Conservation (phyloP, 92 coral and sea anemone species). For the Plumapathes pennacea region DNA sequence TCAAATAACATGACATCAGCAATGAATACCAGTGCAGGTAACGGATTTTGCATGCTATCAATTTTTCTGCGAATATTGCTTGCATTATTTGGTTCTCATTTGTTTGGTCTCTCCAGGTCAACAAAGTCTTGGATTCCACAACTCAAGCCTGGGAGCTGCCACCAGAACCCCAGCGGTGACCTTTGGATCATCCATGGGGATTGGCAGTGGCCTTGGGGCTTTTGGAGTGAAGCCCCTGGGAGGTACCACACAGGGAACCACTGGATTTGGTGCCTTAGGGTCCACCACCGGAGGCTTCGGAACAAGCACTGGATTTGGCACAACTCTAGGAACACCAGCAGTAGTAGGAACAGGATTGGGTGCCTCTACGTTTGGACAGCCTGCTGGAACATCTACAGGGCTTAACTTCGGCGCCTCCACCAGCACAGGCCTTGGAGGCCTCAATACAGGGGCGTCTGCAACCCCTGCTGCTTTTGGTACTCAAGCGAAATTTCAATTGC, state of each 20-base stretch:
- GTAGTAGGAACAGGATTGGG: slow-evolving; percentile 74
- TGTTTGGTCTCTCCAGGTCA: too few relatives aligned
- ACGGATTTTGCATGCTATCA: too few relatives aligned
- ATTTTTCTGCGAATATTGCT: too few relatives aligned
- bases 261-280: slow-evolving; percentile 39
- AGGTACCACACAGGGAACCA: slow-evolving; percentile 2
- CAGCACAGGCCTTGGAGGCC: slow-evolving; percentile 36
- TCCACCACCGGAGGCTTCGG: slow-evolving; percentile 60
- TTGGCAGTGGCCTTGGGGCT: slow-evolving; percentile 21
- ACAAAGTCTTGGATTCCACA: slow-evolving; percentile 3
- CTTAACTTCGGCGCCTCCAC: slow-evolving; percentile 58
- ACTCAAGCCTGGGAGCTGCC: slow-evolving; percentile 16
- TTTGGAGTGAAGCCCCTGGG: not conserved
- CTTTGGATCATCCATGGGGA: slow-evolving; percentile 12
- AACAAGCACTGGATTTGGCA: slow-evolving; percentile 53
- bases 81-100: too few relatives aligned
- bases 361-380: slow-evolving; percentile 37
- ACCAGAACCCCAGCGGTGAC: not conserved
- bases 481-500: slow-evolving; percentile 78
- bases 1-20: slow-evolving; percentile 15
- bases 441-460: slow-evolving; percentile 36
- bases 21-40: not conserved
- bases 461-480: slow-evolving; percentile 49
- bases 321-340: slow-evolving; percentile 24
- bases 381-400: slow-evolving; percentile 38